Evolutionary conservation across 2,888 invertebrate species (phyloP), one percentile per base, ranked within the genome.

Genomic region (Eubasilissa splendida): DNA sequence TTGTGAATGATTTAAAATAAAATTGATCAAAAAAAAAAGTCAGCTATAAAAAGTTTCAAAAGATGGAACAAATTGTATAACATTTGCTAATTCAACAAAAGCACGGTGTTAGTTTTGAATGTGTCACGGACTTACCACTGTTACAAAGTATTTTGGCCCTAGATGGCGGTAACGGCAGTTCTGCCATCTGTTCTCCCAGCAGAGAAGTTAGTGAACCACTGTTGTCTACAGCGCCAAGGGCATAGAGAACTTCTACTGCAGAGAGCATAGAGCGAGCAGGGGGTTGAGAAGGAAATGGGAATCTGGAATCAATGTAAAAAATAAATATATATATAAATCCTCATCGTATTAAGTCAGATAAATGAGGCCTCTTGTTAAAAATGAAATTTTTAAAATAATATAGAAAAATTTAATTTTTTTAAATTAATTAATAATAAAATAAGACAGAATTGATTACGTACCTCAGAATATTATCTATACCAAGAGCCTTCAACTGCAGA

Each of bases 201-300:
- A 95, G 94, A 63, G 91, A 89, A 0, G 97, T 97, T 80, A 99
- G 88, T 77, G 93, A 91, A 0, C 97, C 97, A 42, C 91, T 87
- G 70, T 93, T 92, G 87, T 97, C 96, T 4, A 99, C 90, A 0
- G 96, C 96, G 76, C 92, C 92, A 60, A 99, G 88, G 0, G 99
- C 98, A 87, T 94, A 97, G 0, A 99, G 89, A 1, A 96, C 92
- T 88, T 99, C 98, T 14, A 99, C 86, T 0, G 96, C 97, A 1
- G 95, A 91, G 0, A 96, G 90, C 54, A 99, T 91, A 87, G 96
- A 96, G 85, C 95, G 94, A 0, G 97, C 95, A 0, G 99, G 98
- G 0, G 99, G 99, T 0, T 97, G 95, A 0, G 96, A 96, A 0
- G 98, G 96, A 88, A 99, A 99, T 86, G 96, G 93, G 87, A 99